A percentile compares a stretch with the other conserved stretches of the same genome.
These are phyloP conservation scores for Malurus splendens DNA, from an alignment of 2,797 vertebrate species.

Conservation along the genomic window DNA sequence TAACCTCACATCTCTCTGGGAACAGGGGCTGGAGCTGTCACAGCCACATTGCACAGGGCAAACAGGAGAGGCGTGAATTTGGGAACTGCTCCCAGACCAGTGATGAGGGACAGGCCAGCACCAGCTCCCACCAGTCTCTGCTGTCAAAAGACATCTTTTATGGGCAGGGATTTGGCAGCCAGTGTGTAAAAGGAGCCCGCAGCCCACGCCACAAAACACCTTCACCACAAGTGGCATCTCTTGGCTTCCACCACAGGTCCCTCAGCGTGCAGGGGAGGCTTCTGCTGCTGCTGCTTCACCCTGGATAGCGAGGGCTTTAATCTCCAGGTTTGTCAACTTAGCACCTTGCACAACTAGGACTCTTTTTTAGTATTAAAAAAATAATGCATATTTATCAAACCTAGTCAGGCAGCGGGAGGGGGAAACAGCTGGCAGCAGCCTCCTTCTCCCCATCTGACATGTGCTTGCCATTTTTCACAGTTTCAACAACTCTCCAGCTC, in stretches of 20 bases:
- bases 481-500: constrained; percentile 35
- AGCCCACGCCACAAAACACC: background rate
- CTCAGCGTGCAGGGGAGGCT: rapidly evolving
- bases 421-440: constrained; percentile 24
- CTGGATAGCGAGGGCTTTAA: background rate
- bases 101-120: background rate
- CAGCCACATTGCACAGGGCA: rapidly evolving
- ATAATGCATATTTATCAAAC: constrained; percentile 32
- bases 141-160: background rate
- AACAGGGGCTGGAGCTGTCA: background rate
- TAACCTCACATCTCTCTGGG: background rate
- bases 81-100: background rate
- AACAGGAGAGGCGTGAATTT: background rate
- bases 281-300: background rate
- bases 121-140: background rate
- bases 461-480: constrained; percentile 1
- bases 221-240: background rate
- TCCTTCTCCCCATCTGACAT: constrained; percentile 24
- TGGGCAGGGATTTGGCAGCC: background rate
- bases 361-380: constrained; percentile 26
- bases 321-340: constrained; percentile 11
- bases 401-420: background rate
- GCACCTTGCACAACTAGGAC: constrained; percentile 27
- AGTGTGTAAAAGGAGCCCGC: background rate
- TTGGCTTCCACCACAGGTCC: background rate